These are phyloP conservation scores for Rachycentron canadum DNA, from an alignment of 2,797 vertebrate species.

Conservation along the genomic window DNA sequence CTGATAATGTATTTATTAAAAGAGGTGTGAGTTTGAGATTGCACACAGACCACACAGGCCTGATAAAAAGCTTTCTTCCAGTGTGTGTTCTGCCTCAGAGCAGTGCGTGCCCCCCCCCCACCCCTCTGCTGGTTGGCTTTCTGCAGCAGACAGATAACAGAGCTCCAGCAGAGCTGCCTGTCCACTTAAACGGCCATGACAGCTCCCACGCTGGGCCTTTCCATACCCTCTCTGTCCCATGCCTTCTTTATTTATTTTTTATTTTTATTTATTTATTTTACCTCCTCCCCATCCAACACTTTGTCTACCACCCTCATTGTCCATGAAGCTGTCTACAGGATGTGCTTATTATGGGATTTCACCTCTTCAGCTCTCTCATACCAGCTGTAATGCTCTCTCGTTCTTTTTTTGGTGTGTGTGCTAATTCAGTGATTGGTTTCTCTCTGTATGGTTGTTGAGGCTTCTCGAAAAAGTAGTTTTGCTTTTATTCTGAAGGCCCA, in stretches of 20 bases:
- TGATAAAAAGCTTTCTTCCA: slow-evolving; percentile 40
- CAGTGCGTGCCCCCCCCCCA: not conserved
- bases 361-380: not conserved
- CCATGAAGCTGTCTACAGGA: slow-evolving; percentile 1
- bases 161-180: slow-evolving; percentile 68
- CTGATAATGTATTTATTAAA: slow-evolving; percentile 24
- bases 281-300: not conserved
- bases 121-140: slow-evolving; percentile 46
- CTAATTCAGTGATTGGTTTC: not conserved
- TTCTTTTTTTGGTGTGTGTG: not conserved
- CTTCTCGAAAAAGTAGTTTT: not conserved
- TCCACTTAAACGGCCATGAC: slow-evolving; percentile 67
- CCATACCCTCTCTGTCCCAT: slow-evolving; percentile 37
- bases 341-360: not conserved
- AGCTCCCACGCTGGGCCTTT: slow-evolving; percentile 63
- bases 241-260: slow-evolving; percentile 45
- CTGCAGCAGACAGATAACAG: slow-evolving; percentile 72
- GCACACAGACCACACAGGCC: slow-evolving; percentile 21
- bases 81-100: slow-evolving; percentile 51
- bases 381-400: not conserved
- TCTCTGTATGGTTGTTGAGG: not conserved
- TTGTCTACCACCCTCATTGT: not conserved
- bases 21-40: slow-evolving; percentile 17
- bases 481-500: slow-evolving; percentile 3
- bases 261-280: not conserved